Conservation (phyloP, 2,113 vertebrate species). For the Smithornis capensis region DNA sequence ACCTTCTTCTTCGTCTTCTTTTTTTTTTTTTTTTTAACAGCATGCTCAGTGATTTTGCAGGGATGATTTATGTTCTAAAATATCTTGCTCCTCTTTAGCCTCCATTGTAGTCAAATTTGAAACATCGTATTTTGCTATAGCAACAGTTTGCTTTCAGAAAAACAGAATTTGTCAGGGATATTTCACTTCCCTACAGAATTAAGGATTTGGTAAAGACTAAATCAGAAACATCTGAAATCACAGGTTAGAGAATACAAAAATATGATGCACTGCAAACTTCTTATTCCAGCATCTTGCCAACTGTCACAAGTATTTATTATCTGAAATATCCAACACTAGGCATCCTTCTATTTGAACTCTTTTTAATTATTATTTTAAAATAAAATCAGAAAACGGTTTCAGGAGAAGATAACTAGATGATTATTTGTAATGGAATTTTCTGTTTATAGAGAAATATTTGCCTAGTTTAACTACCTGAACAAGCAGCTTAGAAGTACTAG, state of each 20-base stretch:
- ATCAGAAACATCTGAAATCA: conserved; percentile 23
- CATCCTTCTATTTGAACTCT: neutral
- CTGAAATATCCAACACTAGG: neutral
- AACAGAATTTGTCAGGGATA: conserved; percentile 9
- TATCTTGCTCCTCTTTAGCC: neutral
- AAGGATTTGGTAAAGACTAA: neutral
- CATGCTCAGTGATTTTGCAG: neutral
- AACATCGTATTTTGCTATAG: conserved; percentile 21
- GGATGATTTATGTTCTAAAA: conserved; percentile 8
- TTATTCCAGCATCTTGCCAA: neutral
- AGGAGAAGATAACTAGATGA: neutral
- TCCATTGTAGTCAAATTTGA: conserved; percentile 17
- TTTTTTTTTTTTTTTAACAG: neutral
- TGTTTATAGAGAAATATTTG: neutral
- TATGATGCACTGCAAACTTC: neutral
- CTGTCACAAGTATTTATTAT: neutral
- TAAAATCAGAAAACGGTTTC: neutral
- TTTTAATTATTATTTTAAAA: neutral
- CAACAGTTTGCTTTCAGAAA: conserved; percentile 42
- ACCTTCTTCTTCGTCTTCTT: neutral
- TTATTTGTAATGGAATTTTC: neutral
- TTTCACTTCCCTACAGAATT: conserved; percentile 50
- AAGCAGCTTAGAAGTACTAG: neutral
- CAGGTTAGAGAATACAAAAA: conserved; percentile 21
- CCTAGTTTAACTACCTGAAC: neutral